phyloP scores from a whole-genome alignment of 1,140 invertebrate species.

The Ericerus pela region DNA sequence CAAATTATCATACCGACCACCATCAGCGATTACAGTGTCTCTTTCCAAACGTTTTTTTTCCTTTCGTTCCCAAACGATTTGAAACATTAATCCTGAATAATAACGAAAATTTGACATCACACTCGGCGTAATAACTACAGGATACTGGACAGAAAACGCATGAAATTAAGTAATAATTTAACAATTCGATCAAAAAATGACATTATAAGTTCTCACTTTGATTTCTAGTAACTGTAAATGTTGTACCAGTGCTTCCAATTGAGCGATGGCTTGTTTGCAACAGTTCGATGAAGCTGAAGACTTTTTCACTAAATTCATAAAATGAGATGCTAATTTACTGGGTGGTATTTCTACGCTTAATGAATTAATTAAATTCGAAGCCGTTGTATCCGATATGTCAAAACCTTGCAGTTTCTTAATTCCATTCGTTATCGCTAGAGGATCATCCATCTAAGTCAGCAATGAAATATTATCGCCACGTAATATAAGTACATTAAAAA shows the following conservation, averaged over 20 bases:
- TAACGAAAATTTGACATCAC: conserved; percentile 46
- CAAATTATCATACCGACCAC: conserved; percentile 42
- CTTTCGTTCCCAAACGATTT: conserved; percentile 47
- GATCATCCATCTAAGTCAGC: too few relatives aligned
- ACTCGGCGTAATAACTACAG: conserved; percentile 43
- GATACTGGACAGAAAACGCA: conserved; percentile 32
- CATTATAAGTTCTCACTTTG: conserved; percentile 36
- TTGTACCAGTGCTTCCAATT: conserved; percentile 53
- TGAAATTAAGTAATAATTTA: not conserved
- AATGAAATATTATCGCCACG: not conserved
- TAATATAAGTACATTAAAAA: not conserved
- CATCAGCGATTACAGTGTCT: conserved; percentile 46
- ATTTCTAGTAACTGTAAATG: conserved; percentile 54
- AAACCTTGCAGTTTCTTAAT: not conserved
- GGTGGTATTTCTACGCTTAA: not conserved
- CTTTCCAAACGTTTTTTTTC: conserved; percentile 39
- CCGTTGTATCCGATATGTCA: not conserved
- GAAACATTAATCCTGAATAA: conserved; percentile 54
- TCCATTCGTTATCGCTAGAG: too few relatives aligned
- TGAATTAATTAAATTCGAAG: not conserved
- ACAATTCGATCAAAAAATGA: not conserved
- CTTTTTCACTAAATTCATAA: conserved; percentile 21
- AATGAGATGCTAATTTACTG: not conserved
- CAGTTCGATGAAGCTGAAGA: not conserved
- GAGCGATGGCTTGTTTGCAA: conserved; percentile 41